Percentiles rank a stretch among this genome's conserved stretches.
Conservation (phyloP, 1,140 invertebrate genomes). For the Drosophila sechellia region DNA sequence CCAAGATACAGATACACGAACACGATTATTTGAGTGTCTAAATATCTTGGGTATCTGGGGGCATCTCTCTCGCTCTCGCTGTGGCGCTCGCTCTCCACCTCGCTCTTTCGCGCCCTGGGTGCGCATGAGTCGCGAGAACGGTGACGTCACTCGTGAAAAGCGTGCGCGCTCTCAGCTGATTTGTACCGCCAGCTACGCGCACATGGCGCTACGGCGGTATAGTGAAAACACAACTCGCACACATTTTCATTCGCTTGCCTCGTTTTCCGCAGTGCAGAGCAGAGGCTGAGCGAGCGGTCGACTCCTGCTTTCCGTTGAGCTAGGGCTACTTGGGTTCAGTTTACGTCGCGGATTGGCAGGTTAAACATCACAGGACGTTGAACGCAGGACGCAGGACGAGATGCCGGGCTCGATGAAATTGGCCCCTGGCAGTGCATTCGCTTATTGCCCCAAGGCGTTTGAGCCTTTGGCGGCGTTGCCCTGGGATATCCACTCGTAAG, state of each 20-base stretch:
- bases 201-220: slow-evolving; percentile 56
- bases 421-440: slow-evolving; percentile 35
- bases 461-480: slow-evolving; percentile 24
- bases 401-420: slow-evolving; percentile 54
- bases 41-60: slow-evolving; percentile 10
- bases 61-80: slow-evolving; percentile 11
- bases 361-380: slow-evolving; percentile 49
- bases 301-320: slow-evolving; percentile 2
- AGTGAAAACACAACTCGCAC: slow-evolving; percentile 44
- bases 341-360: slow-evolving; percentile 51
- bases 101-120: slow-evolving; percentile 22
- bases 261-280: slow-evolving; percentile 53
- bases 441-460: slow-evolving; percentile 23
- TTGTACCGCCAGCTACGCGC: slow-evolving; percentile 46
- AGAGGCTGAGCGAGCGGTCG: slow-evolving; percentile 23
- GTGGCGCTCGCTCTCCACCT: background rate
- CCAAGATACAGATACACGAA: slow-evolving; percentile 31
- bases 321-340: slow-evolving; percentile 48
- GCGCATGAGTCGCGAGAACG: slow-evolving; percentile 62
- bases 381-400: slow-evolving; percentile 22
- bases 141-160: slow-evolving; percentile 70
- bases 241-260: slow-evolving; percentile 68
- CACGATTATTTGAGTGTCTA: background rate
- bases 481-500: slow-evolving; percentile 2
- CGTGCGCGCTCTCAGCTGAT: slow-evolving; percentile 67